Base-by-base conservation (phyloP, 2,888 invertebrate genomes). In the Trisateles emortualis region DNA sequence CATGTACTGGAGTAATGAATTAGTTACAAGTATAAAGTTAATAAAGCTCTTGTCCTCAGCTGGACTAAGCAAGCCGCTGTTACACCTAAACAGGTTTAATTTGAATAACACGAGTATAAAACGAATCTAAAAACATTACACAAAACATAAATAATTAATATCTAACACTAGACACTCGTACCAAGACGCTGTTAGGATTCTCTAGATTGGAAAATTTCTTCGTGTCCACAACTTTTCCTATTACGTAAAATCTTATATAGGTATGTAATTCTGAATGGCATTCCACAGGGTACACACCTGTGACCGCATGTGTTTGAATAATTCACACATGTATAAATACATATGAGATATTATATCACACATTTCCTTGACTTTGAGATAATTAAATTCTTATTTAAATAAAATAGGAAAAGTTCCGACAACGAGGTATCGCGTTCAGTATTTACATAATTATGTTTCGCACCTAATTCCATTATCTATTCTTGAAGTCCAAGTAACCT, bases 401-500 rank as follows among this genome's bases (percentile, higher is more conserved):
- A n/a, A 61, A 71, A 78, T 73, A 79, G 78, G 81, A 84, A 83
- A 81, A 80, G 74, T 59, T 67, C n/a, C 71, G 71, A 69, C 57
- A 59, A 72, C 74, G 72, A 73, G 71, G 60, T 50, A 61, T 61
- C 72, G 63, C 68, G 59, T 76, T 74, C 83, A 89, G 92, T 88
- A 91, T 92, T 88, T 92, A 92, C 91, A 92, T 26, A 26, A 8
- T 3, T 26, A 26, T 76, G 64, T 68, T 81, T 83, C 83, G 90
- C 90, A 88, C 89, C 88, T 88, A 85, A 80, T 68, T 85, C 88
- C 91, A 88, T 86, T 83, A 86, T 92, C 87, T 92, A 92, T 92
- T 92, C 91, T 92, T 92, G 92, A 92, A 92, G 92, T 92, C 92
- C 92, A 91, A 83, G 78, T 83, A 78, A 88, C 87, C 85, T 81